Evolutionary conservation across 2,113 vertebrate species (phyloP).

Genomic region (Naja naja): DNA sequence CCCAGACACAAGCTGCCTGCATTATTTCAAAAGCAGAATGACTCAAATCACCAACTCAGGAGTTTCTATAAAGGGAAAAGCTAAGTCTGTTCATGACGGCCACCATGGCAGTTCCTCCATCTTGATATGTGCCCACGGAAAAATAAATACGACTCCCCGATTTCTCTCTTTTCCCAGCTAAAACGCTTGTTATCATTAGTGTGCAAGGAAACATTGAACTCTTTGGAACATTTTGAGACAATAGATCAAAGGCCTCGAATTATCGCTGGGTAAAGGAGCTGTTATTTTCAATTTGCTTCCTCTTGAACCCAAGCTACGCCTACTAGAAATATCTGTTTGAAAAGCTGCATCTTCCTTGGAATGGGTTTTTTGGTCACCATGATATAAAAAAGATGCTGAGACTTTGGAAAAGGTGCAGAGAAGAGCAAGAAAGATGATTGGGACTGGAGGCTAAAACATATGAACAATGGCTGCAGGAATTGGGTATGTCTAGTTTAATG

Average conservation of each 20-base stretch:
- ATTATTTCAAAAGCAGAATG: slow-evolving; percentile 1
- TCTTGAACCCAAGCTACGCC: not conserved
- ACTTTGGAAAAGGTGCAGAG: not conserved
- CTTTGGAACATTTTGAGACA: slow-evolving; percentile 20
- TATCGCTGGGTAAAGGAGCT: slow-evolving; percentile 58
- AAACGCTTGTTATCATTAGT: slow-evolving; percentile 26
- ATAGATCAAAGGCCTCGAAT: slow-evolving; percentile 49
- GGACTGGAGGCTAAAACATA: not conserved
- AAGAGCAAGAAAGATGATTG: not conserved
- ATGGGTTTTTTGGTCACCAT: slow-evolving; percentile 18
- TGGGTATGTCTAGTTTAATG: not conserved
- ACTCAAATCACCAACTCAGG: not conserved
- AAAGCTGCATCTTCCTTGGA: not conserved
- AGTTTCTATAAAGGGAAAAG: not conserved
- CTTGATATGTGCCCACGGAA: slow-evolving; percentile 33
- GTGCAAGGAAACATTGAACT: slow-evolving; percentile 3
- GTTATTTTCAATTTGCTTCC: slow-evolving; percentile 45
- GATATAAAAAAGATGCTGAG: not conserved
- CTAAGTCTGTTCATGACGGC: not conserved
- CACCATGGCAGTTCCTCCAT: slow-evolving; percentile 17
- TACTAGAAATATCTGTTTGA: slow-evolving; percentile 16
- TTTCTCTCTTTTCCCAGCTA: slow-evolving; percentile 22
- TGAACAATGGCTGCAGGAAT: not conserved
- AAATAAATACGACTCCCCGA: slow-evolving; percentile 25
- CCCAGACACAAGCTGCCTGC: rapidly evolving